phyloP scores from a whole-genome alignment of 2,797 vertebrate species.

The Spondyliosoma cantharus region DNA sequence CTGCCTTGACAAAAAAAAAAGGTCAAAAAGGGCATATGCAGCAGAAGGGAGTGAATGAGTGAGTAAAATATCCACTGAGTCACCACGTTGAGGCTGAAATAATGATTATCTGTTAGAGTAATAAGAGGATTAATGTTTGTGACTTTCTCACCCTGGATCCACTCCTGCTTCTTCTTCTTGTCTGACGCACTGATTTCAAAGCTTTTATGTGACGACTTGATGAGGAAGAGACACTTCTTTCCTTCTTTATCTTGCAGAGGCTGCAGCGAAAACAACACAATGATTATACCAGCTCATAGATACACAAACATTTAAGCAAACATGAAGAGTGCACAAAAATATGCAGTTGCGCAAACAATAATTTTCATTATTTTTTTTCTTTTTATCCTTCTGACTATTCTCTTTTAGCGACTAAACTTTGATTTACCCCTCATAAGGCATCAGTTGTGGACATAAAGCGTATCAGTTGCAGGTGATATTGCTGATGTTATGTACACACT shows the following conservation, averaged over 20 bases:
- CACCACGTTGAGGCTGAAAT: background rate
- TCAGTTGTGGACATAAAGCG: background rate
- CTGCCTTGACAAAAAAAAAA: too few relatives aligned
- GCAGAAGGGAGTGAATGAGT: background rate
- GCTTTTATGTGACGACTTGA: conserved; percentile 92
- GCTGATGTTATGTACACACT: background rate
- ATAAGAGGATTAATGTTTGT: background rate
- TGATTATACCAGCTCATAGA: background rate
- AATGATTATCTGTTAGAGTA: background rate
- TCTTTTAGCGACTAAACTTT: background rate
- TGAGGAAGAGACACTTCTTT: conserved; percentile 95
- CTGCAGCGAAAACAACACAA: conserved; percentile 74
- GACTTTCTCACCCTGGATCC: conserved; percentile 92
- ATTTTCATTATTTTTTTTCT: background rate
- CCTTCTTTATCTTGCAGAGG: conserved; percentile 95
- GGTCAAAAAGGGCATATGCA: background rate
- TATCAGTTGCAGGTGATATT: background rate
- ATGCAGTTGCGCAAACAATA: background rate
- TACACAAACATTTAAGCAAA: background rate
- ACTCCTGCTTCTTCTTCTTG: conserved; percentile 99
- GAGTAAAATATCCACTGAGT: background rate
- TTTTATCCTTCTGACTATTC: background rate
- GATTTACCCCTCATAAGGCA: background rate
- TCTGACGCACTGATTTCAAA: conserved; percentile 98
- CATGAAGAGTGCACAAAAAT: background rate